Conservation (phyloP, 2,797 vertebrate species). For the Oryzias dopingdopingensis region DNA sequence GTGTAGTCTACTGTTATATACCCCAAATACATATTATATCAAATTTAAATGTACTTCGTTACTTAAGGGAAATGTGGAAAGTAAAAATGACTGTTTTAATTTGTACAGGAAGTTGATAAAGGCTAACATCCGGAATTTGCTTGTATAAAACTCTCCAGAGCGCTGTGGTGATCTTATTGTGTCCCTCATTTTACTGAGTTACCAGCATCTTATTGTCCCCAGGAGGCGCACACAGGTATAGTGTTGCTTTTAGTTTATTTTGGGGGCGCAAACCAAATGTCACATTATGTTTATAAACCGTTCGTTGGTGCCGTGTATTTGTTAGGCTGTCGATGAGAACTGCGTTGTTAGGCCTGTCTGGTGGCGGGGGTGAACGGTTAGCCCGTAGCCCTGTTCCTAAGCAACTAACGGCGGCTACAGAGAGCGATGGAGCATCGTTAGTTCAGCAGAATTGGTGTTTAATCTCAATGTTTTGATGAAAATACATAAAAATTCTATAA, state of each 20-base stretch:
- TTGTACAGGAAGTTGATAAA: slow-evolving; percentile 43
- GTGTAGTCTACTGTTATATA: background rate
- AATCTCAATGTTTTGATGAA: no score
- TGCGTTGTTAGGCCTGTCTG: slow-evolving; percentile 72
- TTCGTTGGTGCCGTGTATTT: background rate
- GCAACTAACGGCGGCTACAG: slow-evolving; percentile 34
- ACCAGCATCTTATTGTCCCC: slow-evolving; percentile 39
- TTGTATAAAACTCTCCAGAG: slow-evolving; percentile 54
- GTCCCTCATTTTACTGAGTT: slow-evolving; percentile 42
- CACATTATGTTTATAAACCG: background rate
- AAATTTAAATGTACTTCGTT: no score
- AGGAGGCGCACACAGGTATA: slow-evolving; percentile 64
- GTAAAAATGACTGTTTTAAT: slow-evolving; percentile 33
- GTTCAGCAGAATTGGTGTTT: no score
- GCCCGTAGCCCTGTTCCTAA: slow-evolving; percentile 33
- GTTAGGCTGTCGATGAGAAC: slow-evolving; percentile 26
- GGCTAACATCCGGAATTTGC: background rate
- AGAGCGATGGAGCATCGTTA: background rate
- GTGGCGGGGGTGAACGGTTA: slow-evolving; percentile 62
- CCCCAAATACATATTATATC: background rate
- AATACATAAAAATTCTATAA: background rate
- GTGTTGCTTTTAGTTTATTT: background rate
- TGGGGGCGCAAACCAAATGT: no score
- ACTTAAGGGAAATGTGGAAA: rapidly evolving
- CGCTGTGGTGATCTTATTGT: slow-evolving; percentile 48